Evolutionary conservation across 2,113 vertebrate species (phyloP).

Genomic region (Corythornis vintsioides): DNA sequence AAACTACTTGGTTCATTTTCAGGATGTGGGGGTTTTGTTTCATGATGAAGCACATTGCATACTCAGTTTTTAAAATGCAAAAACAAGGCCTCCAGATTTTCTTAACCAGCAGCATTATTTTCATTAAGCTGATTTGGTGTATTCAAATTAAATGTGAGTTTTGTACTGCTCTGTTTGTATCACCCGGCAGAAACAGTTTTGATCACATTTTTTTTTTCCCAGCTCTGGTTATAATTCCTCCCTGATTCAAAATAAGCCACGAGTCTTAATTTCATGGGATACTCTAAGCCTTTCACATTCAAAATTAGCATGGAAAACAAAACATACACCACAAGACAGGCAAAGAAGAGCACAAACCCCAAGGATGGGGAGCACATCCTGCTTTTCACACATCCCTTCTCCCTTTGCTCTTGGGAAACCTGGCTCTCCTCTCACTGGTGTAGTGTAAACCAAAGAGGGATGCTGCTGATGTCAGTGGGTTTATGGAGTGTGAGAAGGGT

Average conservation of each 20-base stretch:
- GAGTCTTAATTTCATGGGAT: neutral
- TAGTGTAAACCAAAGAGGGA: neutral
- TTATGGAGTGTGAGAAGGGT: accelerated
- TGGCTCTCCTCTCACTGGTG: neutral
- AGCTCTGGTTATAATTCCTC: neutral
- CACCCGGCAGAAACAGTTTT: neutral
- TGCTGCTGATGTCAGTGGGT: accelerated
- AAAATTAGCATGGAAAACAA: neutral
- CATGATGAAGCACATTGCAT: neutral
- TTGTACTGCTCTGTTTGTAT: neutral
- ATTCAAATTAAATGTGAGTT: neutral
- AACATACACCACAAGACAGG: neutral
- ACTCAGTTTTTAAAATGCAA: neutral
- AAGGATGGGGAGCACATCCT: neutral
- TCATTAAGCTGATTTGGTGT: neutral
- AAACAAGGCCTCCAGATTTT: neutral
- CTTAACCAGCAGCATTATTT: neutral
- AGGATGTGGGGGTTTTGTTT: neutral
- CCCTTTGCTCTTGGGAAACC: neutral
- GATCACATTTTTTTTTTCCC: neutral
- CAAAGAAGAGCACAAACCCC: accelerated
- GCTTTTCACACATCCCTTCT: neutral
- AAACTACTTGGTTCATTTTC: neutral
- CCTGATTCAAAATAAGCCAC: neutral
- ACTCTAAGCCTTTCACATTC: neutral